phyloP scores from a whole-genome alignment of 2,113 vertebrate genomes.

The Platichthys stellatus region DNA sequence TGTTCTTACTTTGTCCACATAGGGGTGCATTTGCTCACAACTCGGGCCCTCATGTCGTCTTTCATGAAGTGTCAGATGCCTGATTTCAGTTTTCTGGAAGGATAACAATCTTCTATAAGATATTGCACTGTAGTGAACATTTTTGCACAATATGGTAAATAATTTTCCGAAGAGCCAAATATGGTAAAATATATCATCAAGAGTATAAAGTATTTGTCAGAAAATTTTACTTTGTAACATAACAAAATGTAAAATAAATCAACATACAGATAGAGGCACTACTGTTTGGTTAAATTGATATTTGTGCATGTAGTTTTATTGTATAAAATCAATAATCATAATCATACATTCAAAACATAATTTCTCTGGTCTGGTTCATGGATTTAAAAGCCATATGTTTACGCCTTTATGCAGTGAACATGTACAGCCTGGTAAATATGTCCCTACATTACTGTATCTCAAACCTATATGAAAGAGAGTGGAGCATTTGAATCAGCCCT shows the following conservation, averaged over 20 bases:
- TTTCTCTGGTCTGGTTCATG: not conserved
- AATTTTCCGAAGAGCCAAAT: not conserved
- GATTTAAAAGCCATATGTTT: slow-evolving; percentile 18
- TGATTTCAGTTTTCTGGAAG: slow-evolving; percentile 5
- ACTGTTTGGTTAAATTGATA: not conserved
- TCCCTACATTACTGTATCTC: slow-evolving; percentile 30
- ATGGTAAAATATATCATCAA: not conserved
- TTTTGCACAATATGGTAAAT: not conserved
- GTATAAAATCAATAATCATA: not conserved
- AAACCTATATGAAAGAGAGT: slow-evolving; percentile 40
- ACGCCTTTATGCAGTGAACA: slow-evolving; percentile 36
- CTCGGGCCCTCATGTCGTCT: slow-evolving; percentile 27
- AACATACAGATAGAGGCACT: not conserved
- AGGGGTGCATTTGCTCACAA: slow-evolving; percentile 74
- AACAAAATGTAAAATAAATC: not conserved
- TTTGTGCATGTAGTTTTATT: not conserved
- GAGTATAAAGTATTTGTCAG: not conserved
- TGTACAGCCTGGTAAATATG: slow-evolving; percentile 40
- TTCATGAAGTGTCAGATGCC: slow-evolving; percentile 25
- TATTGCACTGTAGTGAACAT: not conserved
- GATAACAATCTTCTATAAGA: not conserved
- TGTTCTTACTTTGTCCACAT: slow-evolving; percentile 75
- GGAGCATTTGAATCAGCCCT: slow-evolving; percentile 61
- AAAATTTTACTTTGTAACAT: not conserved
- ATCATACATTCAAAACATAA: slow-evolving; percentile 14